A percentile compares a stretch with the other conserved stretches of the same genome.
Conservation (phyloP, 2,113 vertebrate genomes). For the Syrmaticus mikado region DNA sequence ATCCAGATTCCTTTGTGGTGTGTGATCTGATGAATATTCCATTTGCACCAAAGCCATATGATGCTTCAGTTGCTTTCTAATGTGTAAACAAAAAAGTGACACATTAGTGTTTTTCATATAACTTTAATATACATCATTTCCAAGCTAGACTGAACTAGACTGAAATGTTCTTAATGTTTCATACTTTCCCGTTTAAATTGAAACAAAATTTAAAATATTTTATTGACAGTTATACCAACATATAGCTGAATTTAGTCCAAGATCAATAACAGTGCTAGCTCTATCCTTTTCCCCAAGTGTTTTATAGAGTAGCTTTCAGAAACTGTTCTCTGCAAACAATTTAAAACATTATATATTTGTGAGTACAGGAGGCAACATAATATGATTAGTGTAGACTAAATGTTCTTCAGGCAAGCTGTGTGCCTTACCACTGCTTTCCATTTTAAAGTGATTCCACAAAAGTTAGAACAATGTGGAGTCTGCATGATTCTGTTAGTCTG, state of each 20-base stretch:
- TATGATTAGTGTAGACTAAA: neutral
- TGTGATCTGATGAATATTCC: neutral
- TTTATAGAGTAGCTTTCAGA: neutral
- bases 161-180: neutral
- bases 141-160: neutral
- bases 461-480: neutral
- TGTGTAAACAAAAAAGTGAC: neutral
- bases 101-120: neutral
- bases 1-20: neutral
- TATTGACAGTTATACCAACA: neutral
- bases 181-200: neutral
- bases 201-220: neutral
- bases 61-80: neutral
- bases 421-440: neutral
- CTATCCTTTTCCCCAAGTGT: neutral
- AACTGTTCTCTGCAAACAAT: neutral
- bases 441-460: neutral
- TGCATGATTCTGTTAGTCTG: neutral
- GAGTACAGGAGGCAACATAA: neutral
- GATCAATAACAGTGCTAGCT: neutral
- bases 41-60: neutral
- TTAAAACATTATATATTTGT: neutral
- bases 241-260: neutral
- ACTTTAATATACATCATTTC: neutral
- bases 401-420: neutral